Base-by-base conservation (phyloP, 2,113 vertebrate species). In the Lucifuga dentata region DNA sequence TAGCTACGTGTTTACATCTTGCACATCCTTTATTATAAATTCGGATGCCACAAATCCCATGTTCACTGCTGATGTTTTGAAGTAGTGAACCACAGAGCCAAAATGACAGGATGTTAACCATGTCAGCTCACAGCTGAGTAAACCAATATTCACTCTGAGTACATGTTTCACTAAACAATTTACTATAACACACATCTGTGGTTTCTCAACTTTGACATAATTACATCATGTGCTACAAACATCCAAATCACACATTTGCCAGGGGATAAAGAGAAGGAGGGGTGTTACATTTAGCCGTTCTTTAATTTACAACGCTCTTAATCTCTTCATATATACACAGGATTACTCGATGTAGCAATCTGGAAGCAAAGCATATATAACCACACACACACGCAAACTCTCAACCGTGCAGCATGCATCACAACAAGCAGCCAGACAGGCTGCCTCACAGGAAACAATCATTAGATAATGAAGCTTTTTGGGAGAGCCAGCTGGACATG, bases 161-260 rank as follows among this genome's bases (percentile, higher is more conserved):
- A 17, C 57, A 57, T 1, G 62, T 12, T 72, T 48, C 44, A 75
- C 68, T 73, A 73, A 84, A 85, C 79, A 74, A 44, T 87, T 86
- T 63, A 77, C 61, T 55, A 19, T 44, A 59, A 55, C 77, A 13
- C 17, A 62, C 38, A 78, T 78, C 67, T 74, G 86, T 44, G 80
- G 65, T 70, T 83, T 72, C 48, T 71, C 72, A 32, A 60, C 76
- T 80, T 32, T 36, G n/a, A 40, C 13, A 8, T 88, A 81, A 88
- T 89, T 59, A 74, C 76, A 76, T n/a, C 2, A 5, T 59, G 68
- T 66, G 7, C 11, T n/a, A 4, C 72, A 78, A 45, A 40, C 76
- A 65, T 61, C 60, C 24, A 23, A 66, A 80, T 49, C 38, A 65
- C 60, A 59, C 55, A 72, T 72, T 77, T 65, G 77, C 71, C 67